Percentiles rank a stretch among this genome's conserved stretches.
phyloP scores from a whole-genome alignment of 2,113 vertebrate species.

The Bufo bufo region DNA sequence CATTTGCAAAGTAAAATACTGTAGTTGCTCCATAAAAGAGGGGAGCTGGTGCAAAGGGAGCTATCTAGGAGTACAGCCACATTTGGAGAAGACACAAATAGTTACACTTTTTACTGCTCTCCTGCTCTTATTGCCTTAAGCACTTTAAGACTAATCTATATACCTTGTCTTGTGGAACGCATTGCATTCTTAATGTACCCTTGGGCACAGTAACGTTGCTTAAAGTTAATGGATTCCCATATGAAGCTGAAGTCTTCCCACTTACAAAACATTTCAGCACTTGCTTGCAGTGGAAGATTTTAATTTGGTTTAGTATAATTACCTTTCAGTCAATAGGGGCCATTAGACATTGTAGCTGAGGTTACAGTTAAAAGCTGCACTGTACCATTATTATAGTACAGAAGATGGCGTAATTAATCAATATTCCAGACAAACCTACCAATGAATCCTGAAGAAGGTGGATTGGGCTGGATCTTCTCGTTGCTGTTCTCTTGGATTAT shows the following conservation, averaged over 20 bases:
- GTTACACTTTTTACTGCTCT: neutral
- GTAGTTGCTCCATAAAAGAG: neutral
- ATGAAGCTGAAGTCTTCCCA: conserved; percentile 6
- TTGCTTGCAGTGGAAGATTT: conserved; percentile 28
- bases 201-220: conserved; percentile 40
- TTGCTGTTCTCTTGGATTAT: conserved; percentile 94
- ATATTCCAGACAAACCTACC: conserved; percentile 73
- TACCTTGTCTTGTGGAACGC: conserved; percentile 2
- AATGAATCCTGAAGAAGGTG: conserved; percentile 97
- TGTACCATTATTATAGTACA: conserved; percentile 13
- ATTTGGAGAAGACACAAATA: neutral
- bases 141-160: conserved; percentile 39
- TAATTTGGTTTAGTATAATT: conserved; percentile 46
- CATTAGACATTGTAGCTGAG: conserved; percentile 34
- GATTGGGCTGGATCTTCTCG: conserved; percentile 96
- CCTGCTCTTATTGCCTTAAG: neutral
- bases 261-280: conserved; percentile 46
- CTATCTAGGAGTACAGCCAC: neutral
- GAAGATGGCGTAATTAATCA: neutral
- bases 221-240: conserved; percentile 41
- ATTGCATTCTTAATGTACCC: conserved; percentile 48
- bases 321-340: conserved; percentile 47
- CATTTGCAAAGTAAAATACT: neutral
- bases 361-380: conserved; percentile 30
- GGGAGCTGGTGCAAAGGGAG: neutral